Percentiles rank a stretch among this genome's conserved stretches.
These are phyloP conservation scores for Bombylius discolor DNA, from an alignment of 2,888 invertebrate species.

Conservation along the genomic window DNA sequence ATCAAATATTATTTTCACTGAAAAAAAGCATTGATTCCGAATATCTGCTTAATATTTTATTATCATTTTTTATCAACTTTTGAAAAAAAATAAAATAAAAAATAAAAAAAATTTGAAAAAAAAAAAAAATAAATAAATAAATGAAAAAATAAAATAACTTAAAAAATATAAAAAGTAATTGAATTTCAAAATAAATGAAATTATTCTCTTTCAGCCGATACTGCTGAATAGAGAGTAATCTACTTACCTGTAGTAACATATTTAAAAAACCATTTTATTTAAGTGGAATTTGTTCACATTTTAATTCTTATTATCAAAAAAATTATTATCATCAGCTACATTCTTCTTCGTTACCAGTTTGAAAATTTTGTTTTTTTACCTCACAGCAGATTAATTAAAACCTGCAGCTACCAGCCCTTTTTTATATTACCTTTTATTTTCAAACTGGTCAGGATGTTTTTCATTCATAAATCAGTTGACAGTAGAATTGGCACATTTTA, in stretches of 20 bases:
- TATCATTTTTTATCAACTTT: no score
- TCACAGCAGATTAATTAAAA: constrained; percentile 23
- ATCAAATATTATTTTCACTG: no score
- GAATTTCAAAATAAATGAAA: constrained; percentile 11
- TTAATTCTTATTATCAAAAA: no score
- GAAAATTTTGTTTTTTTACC: constrained; percentile 17
- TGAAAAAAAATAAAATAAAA: constrained; percentile 4
- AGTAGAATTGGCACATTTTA: no score
- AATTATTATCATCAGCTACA: no score
- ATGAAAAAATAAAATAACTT: constrained; percentile 5
- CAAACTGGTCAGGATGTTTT: no score
- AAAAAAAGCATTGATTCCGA: no score
- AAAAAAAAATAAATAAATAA: constrained; percentile 20
- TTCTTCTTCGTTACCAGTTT: no score
- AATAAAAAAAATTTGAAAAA: constrained; percentile 12
- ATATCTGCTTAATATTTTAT: no score
- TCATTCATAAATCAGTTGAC: no score
- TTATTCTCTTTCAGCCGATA: constrained; percentile 41
- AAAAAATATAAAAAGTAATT: constrained; percentile 2
- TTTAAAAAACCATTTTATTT: no score
- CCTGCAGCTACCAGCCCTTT: constrained; percentile 24
- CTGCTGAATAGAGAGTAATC: constrained; percentile 38
- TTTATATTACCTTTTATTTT: not conserved
- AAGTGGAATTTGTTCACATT: no score
- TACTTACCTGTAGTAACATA: constrained; percentile 35